Evolutionary conservation across 2,113 vertebrate species (phyloP).

Genomic region (Sphaerodactylus townsendi): DNA sequence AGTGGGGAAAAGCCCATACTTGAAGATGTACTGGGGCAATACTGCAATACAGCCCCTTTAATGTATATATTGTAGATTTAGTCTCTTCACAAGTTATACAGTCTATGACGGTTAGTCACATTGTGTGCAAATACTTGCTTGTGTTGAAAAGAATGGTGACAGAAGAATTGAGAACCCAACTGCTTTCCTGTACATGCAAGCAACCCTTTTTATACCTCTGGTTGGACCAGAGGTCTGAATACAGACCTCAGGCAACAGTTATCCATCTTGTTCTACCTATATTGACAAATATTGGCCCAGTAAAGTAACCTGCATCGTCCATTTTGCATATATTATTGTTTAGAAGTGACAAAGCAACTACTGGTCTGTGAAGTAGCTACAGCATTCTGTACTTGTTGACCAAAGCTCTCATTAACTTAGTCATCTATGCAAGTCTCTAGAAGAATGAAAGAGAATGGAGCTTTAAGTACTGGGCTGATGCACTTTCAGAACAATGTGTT

Average conservation of each 20-base stretch:
- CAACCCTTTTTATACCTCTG: neutral
- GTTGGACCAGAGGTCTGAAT: neutral
- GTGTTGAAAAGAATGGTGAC: neutral
- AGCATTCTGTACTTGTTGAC: neutral
- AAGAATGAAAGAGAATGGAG: neutral
- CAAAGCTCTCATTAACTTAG: neutral
- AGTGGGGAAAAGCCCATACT: too few species aligned
- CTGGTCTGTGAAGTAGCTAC: neutral
- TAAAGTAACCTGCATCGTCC: neutral
- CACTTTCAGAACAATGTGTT: constrained; percentile 44
- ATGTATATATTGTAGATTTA: too few species aligned
- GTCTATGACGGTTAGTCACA: too few species aligned
- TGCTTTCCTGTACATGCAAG: neutral
- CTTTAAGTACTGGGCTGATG: neutral
- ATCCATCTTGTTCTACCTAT: neutral
- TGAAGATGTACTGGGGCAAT: too few species aligned
- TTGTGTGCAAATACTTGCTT: neutral
- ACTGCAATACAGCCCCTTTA: too few species aligned
- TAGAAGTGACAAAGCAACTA: neutral
- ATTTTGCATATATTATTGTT: neutral
- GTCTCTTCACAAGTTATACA: too few species aligned
- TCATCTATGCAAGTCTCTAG: neutral
- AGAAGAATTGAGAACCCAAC: neutral
- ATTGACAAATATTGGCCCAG: neutral
- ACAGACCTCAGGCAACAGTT: neutral